Evolutionary conservation across 2,888 invertebrate species (phyloP), one percentile per base, ranked within the genome.

Genomic region (Athalia cordata): DNA sequence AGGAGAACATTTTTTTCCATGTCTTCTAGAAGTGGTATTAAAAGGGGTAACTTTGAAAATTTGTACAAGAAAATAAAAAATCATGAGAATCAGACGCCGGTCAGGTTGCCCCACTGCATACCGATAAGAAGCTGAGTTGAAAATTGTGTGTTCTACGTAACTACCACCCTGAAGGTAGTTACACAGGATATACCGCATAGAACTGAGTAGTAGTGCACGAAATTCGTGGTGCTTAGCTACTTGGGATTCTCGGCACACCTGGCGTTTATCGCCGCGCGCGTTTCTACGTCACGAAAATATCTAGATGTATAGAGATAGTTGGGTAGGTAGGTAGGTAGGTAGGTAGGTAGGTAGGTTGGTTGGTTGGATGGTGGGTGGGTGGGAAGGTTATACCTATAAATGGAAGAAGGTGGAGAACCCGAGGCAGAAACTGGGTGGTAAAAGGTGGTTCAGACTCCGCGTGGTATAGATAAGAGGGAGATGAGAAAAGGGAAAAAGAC

Each of bases 401-500:
- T 49, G 47, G 57, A n/a, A 45, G n/a, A 45, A 45, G 29, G 43
- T 43, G 45, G 4, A 45, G 13, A 52, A 52, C 43, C 70, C 59
- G 70, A 59, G 70, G 57, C 70, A 50, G 29, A 5, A 43, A 68
- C 6, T n/a, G 49, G 79, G 75, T 74, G 79, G 76, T 77, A 77
- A 78, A 80, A 80, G 75, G 78, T 78, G 67, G 66, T 57, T 77
- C 61, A 57, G 65, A 64, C 29, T 29, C 29, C 29, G 29, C 29
- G 29, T 29, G 29, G 1, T 29, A 47, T 9, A 15, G 47, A 68
- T 47, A 59, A 50, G 52, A 52, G 65, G 9, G 61, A 77, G 65
- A 78, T 77, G 75, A 62, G 64, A 79, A 78, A 78, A 52, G 70
- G 70, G 77, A 77, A 77, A 78, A 79, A 79, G 77, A 76, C 65